Percentiles rank a stretch among this genome's conserved stretches.
These are phyloP conservation scores for Sitophilus oryzae DNA, from an alignment of 1,140 invertebrate genomes.

Conservation along the genomic window DNA sequence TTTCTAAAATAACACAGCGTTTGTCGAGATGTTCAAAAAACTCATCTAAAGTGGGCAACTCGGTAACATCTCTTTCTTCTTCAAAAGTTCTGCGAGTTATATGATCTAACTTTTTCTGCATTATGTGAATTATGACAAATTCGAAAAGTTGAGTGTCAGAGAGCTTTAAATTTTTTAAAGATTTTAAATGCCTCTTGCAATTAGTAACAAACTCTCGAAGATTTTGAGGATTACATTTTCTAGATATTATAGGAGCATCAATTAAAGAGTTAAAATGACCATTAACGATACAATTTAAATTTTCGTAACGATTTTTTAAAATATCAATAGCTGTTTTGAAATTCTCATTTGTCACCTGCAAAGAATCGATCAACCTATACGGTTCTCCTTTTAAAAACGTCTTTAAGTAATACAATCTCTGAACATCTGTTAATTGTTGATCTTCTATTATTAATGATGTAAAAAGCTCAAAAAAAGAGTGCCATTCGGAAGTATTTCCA, in stretches of 20 bases:
- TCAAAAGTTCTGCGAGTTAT: conserved; percentile 2
- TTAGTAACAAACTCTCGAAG: neutral
- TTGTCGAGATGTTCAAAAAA: conserved; percentile 9
- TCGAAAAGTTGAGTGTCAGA: neutral
- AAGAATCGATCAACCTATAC: neutral
- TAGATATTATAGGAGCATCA: neutral
- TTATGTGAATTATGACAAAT: conserved; percentile 1
- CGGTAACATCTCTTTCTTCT: neutral
- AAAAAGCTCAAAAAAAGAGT: conserved; percentile 3
- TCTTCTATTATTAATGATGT: neutral
- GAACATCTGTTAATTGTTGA: neutral
- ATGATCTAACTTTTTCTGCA: conserved; percentile 6
- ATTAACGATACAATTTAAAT: conserved; percentile 1
- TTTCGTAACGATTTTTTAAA: neutral
- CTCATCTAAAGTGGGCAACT: neutral
- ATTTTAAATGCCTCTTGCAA: neutral
- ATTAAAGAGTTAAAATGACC: conserved; percentile 1
- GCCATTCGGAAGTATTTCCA: conserved; percentile 3
- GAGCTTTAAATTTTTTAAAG: conserved; percentile 2
- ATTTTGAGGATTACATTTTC: neutral
- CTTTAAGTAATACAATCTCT: conserved; percentile 7
- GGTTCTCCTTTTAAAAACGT: conserved; percentile 6
- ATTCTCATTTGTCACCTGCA: neutral
- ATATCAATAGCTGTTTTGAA: neutral
- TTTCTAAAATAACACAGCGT: neutral